Conservation (phyloP, 2,113 vertebrate genomes). For the Scomber colias region DNA sequence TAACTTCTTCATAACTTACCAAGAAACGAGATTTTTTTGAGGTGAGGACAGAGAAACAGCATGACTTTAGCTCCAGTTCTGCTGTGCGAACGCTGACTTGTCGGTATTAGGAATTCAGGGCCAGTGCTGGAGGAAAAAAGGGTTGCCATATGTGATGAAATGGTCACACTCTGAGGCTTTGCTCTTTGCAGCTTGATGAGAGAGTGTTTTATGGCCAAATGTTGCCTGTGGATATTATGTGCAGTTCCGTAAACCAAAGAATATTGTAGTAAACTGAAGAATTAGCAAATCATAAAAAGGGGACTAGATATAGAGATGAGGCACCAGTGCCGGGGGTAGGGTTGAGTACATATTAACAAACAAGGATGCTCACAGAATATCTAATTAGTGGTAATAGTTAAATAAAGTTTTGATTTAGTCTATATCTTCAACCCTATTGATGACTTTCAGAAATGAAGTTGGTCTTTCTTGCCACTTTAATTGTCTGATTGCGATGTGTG, state of each 20-base stretch:
- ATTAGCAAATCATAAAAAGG: not conserved
- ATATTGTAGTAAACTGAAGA: conserved; percentile 15
- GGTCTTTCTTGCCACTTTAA: conserved; percentile 39
- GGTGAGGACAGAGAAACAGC: not conserved
- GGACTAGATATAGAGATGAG: not conserved
- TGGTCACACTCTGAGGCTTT: conserved; percentile 31
- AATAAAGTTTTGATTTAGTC: conserved; percentile 55
- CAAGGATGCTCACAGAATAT: not conserved
- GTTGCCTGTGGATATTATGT: conserved; percentile 23
- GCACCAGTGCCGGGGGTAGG: not conserved
- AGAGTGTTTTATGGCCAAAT: conserved; percentile 30
- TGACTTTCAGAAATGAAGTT: conserved; percentile 58
- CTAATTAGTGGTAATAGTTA: conserved; percentile 54
- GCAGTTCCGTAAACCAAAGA: not conserved
- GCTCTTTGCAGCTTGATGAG: conserved; percentile 44
- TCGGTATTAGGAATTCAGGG: conserved; percentile 42
- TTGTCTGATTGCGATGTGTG: conserved; percentile 47
- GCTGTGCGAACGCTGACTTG: conserved; percentile 1
- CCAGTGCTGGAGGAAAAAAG: not conserved
- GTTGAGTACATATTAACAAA: conserved; percentile 9
- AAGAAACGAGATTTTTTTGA: not conserved
- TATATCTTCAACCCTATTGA: conserved; percentile 38
- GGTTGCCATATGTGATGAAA: conserved; percentile 46
- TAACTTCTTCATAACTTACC: not conserved
- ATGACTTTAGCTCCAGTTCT: not conserved